A percentile compares a stretch with the other conserved stretches of the same genome.
Conservation (phyloP, 2,113 vertebrate species). For the Nibea coibor region DNA sequence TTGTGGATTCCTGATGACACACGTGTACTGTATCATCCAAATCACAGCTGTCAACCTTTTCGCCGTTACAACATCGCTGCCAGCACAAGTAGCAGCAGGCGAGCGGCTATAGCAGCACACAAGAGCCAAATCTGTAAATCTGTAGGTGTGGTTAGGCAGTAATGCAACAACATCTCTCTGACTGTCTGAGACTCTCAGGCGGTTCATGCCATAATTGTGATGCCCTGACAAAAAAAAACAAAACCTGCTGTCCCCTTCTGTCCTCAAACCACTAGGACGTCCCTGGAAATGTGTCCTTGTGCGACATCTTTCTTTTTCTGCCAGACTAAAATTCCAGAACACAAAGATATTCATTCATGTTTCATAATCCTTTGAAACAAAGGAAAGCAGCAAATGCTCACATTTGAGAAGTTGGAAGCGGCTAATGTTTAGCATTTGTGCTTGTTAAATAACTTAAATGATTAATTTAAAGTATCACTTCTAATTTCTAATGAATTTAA, state of each 20-base stretch:
- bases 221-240: background rate
- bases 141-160: constrained; percentile 10
- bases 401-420: background rate
- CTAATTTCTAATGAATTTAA: too few relatives aligned
- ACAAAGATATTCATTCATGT: background rate
- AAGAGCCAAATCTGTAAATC: background rate
- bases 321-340: background rate
- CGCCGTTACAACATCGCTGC: constrained; percentile 17
- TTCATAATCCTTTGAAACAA: background rate
- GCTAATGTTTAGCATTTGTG: background rate
- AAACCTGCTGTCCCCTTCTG: background rate
- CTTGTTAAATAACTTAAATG: background rate
- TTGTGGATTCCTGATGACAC: constrained; percentile 23
- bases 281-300: background rate
- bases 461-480: background rate
- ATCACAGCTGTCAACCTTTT: constrained; percentile 67
- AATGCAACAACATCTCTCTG: too few relatives aligned
- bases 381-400: background rate
- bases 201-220: background rate
- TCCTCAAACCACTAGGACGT: background rate
- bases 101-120: background rate
- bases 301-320: background rate
- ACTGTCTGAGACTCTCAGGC: background rate
- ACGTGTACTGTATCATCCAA: background rate
- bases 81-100: constrained; percentile 31